Conservation (phyloP, 1,140 invertebrate genomes). For the Listronotus oregonensis region DNA sequence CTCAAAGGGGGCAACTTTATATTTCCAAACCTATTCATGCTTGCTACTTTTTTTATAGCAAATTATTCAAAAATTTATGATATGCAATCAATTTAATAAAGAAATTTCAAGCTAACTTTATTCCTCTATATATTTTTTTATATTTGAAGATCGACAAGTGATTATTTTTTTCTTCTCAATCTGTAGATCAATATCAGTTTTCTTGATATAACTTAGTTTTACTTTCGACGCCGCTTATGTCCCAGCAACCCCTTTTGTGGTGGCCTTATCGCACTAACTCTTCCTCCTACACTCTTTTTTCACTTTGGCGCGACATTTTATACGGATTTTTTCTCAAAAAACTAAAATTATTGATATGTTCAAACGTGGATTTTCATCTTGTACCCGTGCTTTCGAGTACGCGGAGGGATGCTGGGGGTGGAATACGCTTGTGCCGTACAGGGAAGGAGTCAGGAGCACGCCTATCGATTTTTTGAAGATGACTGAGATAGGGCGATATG, state of each 20-base stretch:
- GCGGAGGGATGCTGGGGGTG: background rate
- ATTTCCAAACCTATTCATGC: conserved; percentile 65
- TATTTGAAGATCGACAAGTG: background rate
- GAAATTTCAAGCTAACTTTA: background rate
- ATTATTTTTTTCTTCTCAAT: conserved; percentile 2
- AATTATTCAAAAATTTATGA: background rate
- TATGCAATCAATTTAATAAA: background rate
- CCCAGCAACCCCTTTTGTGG: conserved; percentile 7
- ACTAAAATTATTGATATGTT: conserved; percentile 8
- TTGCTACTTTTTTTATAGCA: background rate
- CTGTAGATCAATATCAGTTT: conserved; percentile 17
- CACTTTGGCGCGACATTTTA: background rate
- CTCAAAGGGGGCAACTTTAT: conserved; percentile 71
- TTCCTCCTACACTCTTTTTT: background rate
- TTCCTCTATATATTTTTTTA: background rate
- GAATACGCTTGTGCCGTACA: conserved; percentile 18
- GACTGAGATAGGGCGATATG: background rate
- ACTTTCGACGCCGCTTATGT: background rate
- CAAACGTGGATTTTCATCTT: conserved; percentile 20
- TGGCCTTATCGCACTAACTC: background rate
- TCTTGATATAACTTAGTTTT: conserved; percentile 7
- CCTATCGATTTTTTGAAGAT: conserved; percentile 10
- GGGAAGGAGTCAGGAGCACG: conserved; percentile 9
- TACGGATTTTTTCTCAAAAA: conserved; percentile 1
- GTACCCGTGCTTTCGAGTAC: background rate